Evolutionary conservation across 2,797 vertebrate species (phyloP), one percentile per base, ranked within the genome.

Genomic region (Holocentrus rufus): DNA sequence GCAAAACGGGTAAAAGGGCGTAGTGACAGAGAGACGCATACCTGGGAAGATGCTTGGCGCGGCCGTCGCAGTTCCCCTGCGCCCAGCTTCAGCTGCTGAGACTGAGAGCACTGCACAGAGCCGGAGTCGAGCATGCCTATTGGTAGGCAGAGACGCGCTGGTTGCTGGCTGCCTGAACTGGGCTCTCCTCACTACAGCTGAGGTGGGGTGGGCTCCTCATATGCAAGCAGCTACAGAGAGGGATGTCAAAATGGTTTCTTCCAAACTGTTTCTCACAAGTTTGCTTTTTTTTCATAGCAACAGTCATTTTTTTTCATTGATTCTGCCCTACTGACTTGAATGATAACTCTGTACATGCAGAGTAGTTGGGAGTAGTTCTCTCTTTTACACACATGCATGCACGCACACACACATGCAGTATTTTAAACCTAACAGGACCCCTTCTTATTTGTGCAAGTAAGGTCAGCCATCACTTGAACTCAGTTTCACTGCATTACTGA

Each of bases 11-110:
- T 46, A 82, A 55, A 75, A 82, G 89, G 88, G 84, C 87, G 87
- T 83, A 84, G 74, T 63, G 61, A 11, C 69, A 59, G 76, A 80
- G 79, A 82, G 77, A 72, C 77, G 81, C 92, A 77, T 94, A 94
- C 94, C 93, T 94, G 93, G 87, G 85, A 89, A 89, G 92, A 93
- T 88, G 92, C 89, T 92, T 85, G 89, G 90, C 89, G 91, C 91
- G 89, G 92, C 91, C 89, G 92, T 88, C 90, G 92, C 93, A 86
- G 91, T 93, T 91, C 89, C 91, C 91, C 88, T 89, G 91, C 90
- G 91, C 92, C 87, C 92, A 89, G 92, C 92, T 88, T 82, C 80
- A 73, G 86, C 85, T 87, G 90, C 91, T 87, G 92, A 62, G 57
- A 59, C 20, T 22, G 52, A 90, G 87, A 90, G 91, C 91, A 65